phyloP scores from a whole-genome alignment of 2,113 vertebrate genomes.

The Martes martes region DNA sequence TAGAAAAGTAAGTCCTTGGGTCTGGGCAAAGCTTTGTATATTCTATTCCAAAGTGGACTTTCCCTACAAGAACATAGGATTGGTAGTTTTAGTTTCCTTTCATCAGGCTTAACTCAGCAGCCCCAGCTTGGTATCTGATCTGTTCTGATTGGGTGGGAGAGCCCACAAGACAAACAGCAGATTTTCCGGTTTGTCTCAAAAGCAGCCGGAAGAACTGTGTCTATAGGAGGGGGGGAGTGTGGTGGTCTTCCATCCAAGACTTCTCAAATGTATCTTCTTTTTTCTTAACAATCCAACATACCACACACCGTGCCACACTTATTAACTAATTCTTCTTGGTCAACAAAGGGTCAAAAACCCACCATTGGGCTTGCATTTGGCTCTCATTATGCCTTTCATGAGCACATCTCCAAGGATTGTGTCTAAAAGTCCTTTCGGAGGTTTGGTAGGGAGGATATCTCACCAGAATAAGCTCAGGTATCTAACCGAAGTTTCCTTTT shows the following conservation, averaged over 20 bases:
- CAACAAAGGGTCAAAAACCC: neutral
- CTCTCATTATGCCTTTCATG: neutral
- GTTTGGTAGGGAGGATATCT: neutral
- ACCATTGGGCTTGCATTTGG: neutral
- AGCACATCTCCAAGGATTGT: neutral
- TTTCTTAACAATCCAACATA: neutral
- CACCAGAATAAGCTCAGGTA: neutral
- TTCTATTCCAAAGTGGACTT: neutral
- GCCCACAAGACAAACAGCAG: neutral
- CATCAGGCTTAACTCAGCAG: neutral
- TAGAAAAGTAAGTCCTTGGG: conserved; percentile 67
- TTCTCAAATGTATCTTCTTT: neutral
- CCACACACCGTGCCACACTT: neutral
- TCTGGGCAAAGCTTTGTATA: neutral
- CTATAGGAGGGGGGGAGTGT: fast-evolving
- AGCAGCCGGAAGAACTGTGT: neutral
- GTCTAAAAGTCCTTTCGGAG: neutral
- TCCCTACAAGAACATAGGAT: neutral
- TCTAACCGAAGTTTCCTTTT: neutral
- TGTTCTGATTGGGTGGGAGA: neutral
- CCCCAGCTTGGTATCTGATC: neutral
- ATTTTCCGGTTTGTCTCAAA: neutral
- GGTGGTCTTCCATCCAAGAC: neutral
- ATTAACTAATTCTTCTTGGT: neutral
- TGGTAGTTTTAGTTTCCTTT: neutral